These are phyloP conservation scores for Mungos mungo DNA, from an alignment of 2,113 vertebrate genomes.

Conservation along the genomic window DNA sequence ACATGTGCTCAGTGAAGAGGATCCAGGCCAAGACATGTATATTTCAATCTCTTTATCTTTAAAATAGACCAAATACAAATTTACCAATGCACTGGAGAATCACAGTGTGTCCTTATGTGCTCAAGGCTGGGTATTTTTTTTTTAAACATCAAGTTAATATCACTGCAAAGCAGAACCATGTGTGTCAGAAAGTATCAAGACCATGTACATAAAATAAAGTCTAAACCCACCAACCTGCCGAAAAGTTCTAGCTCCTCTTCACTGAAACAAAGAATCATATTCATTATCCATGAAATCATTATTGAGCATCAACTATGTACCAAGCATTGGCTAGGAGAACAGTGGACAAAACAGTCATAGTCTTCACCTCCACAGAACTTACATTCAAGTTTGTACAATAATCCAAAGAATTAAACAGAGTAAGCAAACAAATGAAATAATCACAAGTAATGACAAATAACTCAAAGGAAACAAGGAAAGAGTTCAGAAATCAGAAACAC, in stretches of 20 bases:
- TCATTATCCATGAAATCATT: neutral
- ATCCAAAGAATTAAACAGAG: neutral
- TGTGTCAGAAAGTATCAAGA: neutral
- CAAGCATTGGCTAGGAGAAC: neutral
- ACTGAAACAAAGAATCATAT: neutral
- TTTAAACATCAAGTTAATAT: slow-evolving; percentile 6
- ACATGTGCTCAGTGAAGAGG: neutral
- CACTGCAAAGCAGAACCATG: neutral
- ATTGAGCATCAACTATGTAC: neutral
- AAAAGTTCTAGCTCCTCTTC: slow-evolving; percentile 10
- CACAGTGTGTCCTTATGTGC: neutral
- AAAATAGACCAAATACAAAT: neutral
- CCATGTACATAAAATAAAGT: neutral
- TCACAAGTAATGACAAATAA: neutral
- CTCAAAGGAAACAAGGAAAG: neutral
- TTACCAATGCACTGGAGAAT: neutral
- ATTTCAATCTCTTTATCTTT: neutral
- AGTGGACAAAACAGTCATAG: neutral
- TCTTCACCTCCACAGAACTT: neutral
- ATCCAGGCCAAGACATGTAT: neutral
- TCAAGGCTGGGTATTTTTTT: neutral
- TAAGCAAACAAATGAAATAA: slow-evolving; percentile 5
- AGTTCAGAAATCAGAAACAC: neutral
- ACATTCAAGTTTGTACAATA: neutral
- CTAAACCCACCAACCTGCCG: neutral